A percentile compares a stretch with the other conserved stretches of the same genome.
Evolutionary conservation across 1,140 invertebrate genomes (phyloP).

Genomic region (Dinoponera quadriceps): DNA sequence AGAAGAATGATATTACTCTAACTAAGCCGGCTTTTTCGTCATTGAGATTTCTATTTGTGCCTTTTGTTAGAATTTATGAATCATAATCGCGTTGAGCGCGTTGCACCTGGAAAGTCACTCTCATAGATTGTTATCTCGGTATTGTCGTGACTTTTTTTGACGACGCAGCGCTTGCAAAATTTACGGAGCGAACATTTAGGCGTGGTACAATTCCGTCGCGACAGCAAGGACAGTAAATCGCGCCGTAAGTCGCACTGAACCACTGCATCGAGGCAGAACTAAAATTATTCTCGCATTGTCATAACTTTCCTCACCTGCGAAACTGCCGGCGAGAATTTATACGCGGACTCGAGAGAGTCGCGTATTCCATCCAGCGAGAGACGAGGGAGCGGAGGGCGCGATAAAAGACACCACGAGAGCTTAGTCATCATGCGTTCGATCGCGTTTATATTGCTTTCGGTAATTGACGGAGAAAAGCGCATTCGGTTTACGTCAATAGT

Average conservation of each 20-base stretch:
- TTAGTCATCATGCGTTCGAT: neutral
- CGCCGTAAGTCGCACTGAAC: neutral
- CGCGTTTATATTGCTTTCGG: too few species aligned
- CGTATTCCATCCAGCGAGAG: neutral
- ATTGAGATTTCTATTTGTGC: slow-evolving; percentile 11
- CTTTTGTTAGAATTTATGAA: slow-evolving; percentile 16
- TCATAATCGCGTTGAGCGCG: neutral
- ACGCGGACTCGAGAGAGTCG: neutral
- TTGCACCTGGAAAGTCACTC: neutral
- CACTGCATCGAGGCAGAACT: neutral
- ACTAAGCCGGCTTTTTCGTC: too few species aligned
- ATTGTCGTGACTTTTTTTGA: slow-evolving; percentile 12
- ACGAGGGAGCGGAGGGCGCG: neutral
- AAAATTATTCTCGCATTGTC: slow-evolving; percentile 9
- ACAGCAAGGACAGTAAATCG: neutral
- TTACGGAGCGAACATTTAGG: slow-evolving; percentile 5
- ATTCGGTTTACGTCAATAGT: neutral
- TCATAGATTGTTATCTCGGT: neutral
- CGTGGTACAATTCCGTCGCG: slow-evolving; percentile 2
- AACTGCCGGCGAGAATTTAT: neutral
- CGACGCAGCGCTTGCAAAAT: slow-evolving; percentile 14
- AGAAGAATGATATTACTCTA: too few species aligned
- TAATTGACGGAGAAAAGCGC: too few species aligned
- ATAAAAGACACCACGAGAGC: neutral
- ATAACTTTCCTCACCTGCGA: neutral